These are phyloP conservation scores for Sturnira hondurensis DNA, from an alignment of 2,113 vertebrate species.

Conservation along the genomic window DNA sequence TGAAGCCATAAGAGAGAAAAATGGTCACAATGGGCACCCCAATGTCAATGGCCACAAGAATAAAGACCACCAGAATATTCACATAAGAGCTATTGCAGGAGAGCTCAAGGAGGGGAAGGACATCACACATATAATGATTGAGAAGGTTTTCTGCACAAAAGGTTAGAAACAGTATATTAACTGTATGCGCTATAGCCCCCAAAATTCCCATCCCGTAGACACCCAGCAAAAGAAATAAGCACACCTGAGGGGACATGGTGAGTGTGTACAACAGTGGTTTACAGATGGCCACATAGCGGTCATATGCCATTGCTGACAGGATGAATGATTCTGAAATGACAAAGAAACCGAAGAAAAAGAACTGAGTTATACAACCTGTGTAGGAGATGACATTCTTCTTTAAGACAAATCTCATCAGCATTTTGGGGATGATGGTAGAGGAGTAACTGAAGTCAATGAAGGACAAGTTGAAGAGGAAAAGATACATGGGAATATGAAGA, in stretches of 20 bases:
- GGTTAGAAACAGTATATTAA: constrained; percentile 55
- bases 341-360: constrained; percentile 69
- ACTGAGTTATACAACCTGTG: constrained; percentile 37
- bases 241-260: constrained; percentile 58
- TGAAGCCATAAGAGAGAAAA: constrained; percentile 43
- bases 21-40: constrained; percentile 16
- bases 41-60: constrained; percentile 37
- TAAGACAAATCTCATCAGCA: constrained; percentile 32
- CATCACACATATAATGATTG: constrained; percentile 74
- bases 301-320: constrained; percentile 63
- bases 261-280: constrained; percentile 51
- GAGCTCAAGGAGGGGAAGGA: constrained; percentile 64
- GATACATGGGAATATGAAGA: constrained; percentile 19
- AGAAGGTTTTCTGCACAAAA: constrained; percentile 57
- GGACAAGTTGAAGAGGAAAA: constrained; percentile 54
- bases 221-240: constrained; percentile 36
- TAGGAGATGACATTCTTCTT: constrained; percentile 36
- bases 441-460: constrained; percentile 41
- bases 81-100: constrained; percentile 55
- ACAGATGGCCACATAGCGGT: constrained; percentile 58
- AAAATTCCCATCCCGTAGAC: constrained; percentile 71
- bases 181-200: constrained; percentile 62
- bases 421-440: constrained; percentile 2
- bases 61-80: constrained; percentile 54
- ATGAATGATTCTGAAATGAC: constrained; percentile 67